Base-by-base conservation (phyloP, 2,797 vertebrate genomes). In the Benthosema pterotum region DNA sequence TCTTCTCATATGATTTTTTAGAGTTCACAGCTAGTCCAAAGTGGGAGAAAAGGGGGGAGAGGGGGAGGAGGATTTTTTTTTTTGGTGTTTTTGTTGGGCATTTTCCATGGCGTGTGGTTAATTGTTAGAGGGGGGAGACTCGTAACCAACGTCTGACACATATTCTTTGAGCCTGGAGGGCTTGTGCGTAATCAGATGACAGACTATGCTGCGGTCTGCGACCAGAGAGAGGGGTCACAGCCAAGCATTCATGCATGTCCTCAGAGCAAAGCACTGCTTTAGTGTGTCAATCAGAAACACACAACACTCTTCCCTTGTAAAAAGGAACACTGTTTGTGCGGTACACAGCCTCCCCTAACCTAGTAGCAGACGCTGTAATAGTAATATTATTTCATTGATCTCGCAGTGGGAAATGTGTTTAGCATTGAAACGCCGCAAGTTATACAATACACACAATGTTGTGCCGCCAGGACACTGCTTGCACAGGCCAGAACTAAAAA, bases 101-200 rank as follows among this genome's bases (percentile, higher is more conserved):
- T 82, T 80, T 89, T 92, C 87, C 87, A 90, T 82, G 79, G 75
- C 61, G 69, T 91, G 87, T 80, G 88, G 88, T 93, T 92, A 85
- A 87, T 88, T 87, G 87, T 91, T 88, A 80, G 78, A 69, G 32
- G 80, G 71, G 32, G 80, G 80, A 86, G 86, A 88, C 74, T 77
- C 88, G 82, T 79, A 90, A 88, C 80, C 85, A 84, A 71, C 18
- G 78, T 88, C 89, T 89, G 84, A 91, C 84, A 90, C 89, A 74
- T 82, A 83, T 80, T 89, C 86, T 80, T 83, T 71, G 79, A 81
- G 83, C 77, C 85, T 78, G 28, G 57, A 85, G 80, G 85, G 80
- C 66, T 83, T 49, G 76, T 68, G 74, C 72, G 62, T 83, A 79
- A 89, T 87, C 75, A 80, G 79, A 85, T 83, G 78, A 81, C 78